Percentiles rank a stretch among this genome's conserved stretches.
Conservation (phyloP, 2,113 vertebrate species). For the Cheirogaleus medius region DNA sequence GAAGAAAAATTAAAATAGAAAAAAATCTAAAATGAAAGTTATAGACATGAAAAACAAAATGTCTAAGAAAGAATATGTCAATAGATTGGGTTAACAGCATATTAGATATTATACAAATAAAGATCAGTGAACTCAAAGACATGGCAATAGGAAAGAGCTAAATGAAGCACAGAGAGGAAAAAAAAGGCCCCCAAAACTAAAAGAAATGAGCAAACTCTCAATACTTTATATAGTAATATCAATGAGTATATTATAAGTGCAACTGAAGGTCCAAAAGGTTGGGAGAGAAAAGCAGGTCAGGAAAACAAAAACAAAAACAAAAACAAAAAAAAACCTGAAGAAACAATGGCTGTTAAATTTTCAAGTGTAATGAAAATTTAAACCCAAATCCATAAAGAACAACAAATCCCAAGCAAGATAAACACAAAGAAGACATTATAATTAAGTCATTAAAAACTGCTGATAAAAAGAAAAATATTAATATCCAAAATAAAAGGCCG, state of each 20-base stretch:
- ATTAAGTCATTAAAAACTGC: background rate
- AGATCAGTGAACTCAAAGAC: background rate
- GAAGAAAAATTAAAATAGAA: background rate
- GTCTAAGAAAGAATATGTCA: background rate
- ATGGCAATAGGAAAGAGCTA: background rate
- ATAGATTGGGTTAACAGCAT: background rate
- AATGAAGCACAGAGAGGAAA: background rate
- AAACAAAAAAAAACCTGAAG: too few relatives aligned
- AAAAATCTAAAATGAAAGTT: background rate
- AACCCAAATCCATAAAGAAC: background rate
- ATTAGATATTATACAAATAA: background rate
- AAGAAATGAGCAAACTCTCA: background rate
- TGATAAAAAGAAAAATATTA: background rate
- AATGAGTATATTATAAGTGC: too few relatives aligned
- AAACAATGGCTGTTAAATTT: background rate
- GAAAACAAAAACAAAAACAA: background rate
- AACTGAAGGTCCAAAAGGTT: background rate
- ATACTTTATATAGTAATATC: background rate
- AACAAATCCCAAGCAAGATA: background rate
- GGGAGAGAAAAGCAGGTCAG: background rate
- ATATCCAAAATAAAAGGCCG: background rate
- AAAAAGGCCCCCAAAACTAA: background rate
- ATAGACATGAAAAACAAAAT: background rate
- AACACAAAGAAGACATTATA: background rate
- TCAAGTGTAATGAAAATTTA: conserved; percentile 1